Percentiles rank a stretch among this genome's conserved stretches.
Conservation (phyloP, 2,888 invertebrate genomes). For the Julus scandinavius region DNA sequence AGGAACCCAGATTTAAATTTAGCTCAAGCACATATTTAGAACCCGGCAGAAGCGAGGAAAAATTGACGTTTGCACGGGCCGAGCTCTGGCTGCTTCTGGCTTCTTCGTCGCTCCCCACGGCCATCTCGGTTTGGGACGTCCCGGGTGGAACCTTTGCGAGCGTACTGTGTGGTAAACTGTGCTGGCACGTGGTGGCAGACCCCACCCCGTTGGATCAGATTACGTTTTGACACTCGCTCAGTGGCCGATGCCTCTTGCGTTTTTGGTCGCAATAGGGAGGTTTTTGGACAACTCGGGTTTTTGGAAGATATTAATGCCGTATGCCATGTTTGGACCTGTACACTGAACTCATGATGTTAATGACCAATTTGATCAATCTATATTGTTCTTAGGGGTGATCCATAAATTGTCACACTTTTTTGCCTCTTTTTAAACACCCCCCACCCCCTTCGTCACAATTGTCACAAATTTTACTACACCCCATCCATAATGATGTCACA, state of each 20-base stretch:
- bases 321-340: too few species aligned
- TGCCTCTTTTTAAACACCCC: too few species aligned
- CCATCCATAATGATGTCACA: too few species aligned
- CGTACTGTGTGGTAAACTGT: slow-evolving; percentile 20
- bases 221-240: slow-evolving; percentile 48
- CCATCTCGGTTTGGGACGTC: slow-evolving; percentile 50
- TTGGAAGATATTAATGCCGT: too few species aligned
- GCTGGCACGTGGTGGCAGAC: slow-evolving; percentile 49
- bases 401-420: too few species aligned
- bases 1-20: neutral
- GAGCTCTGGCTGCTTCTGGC: neutral
- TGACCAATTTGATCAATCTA: too few species aligned
- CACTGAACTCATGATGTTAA: too few species aligned
- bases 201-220: slow-evolving; percentile 49
- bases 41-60: slow-evolving; percentile 4
- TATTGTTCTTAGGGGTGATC: too few species aligned
- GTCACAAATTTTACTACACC: too few species aligned
- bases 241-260: neutral
- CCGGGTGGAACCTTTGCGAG: slow-evolving; percentile 1
- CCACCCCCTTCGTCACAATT: too few species aligned
- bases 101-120: neutral
- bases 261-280: too few species aligned
- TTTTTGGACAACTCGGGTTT: too few species aligned
- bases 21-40: slow-evolving; percentile 9
- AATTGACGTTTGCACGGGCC: neutral